These are phyloP conservation scores for Tetanocera ferruginea DNA, from an alignment of 2,888 invertebrate species.

Conservation along the genomic window DNA sequence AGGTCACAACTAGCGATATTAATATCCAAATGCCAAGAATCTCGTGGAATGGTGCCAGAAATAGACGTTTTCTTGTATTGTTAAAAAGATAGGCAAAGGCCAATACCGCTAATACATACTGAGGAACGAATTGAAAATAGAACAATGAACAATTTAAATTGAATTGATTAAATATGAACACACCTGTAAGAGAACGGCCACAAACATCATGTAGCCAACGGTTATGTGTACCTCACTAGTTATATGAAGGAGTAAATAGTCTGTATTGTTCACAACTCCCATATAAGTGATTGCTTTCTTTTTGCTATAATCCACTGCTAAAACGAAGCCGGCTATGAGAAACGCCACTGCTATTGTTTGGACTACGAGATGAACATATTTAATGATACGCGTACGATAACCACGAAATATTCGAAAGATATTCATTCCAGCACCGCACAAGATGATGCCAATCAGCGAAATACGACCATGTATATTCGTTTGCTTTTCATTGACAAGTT, in stretches of 20 bases:
- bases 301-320: not conserved
- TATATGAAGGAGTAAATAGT: not conserved
- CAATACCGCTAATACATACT: not conserved
- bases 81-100: not conserved
- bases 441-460: not conserved
- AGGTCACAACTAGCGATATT: not conserved
- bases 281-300: too few relatives aligned
- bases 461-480: not conserved
- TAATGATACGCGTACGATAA: not conserved
- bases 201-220: conserved; percentile 7
- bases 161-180: not conserved
- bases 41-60: conserved; percentile 8
- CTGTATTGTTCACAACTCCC: too few relatives aligned
- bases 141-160: not conserved
- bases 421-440: not conserved
- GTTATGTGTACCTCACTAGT: not conserved
- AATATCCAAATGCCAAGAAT: conserved; percentile 6
- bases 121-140: not conserved
- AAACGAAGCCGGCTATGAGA: not conserved
- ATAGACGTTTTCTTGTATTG: not conserved
- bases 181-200: not conserved
- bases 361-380: not conserved
- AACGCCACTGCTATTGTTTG: not conserved
- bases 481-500: too few relatives aligned
- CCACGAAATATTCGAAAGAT: not conserved